These are phyloP conservation scores for Tinea trinotella DNA, from an alignment of 2,888 invertebrate genomes.

Conservation along the genomic window DNA sequence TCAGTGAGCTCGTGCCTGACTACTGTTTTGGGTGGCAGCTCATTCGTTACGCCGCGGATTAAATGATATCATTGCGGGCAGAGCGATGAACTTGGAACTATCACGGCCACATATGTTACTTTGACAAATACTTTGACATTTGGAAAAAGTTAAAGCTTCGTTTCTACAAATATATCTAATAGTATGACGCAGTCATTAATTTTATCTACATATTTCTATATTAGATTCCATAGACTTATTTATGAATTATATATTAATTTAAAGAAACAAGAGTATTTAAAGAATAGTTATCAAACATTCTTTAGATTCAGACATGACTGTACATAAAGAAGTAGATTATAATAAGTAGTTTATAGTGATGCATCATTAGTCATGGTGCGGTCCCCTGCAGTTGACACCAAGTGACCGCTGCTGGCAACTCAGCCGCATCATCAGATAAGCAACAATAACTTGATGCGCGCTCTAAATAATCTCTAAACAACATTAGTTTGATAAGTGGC, in stretches of 20 bases:
- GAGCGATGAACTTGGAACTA: constrained; percentile 5
- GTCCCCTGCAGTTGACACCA: constrained; percentile 1
- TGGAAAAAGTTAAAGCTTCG: too few relatives aligned
- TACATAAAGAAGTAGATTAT: constrained; percentile 22
- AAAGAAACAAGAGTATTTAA: not conserved
- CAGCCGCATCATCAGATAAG: constrained; percentile 60
- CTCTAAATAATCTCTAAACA: constrained; percentile 56
- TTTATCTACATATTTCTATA: too few relatives aligned
- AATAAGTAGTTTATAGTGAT: constrained; percentile 30
- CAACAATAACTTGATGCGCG: constrained; percentile 61
- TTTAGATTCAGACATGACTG: not conserved
- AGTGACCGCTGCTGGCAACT: constrained; percentile 25
- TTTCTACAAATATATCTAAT: too few relatives aligned
- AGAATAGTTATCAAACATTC: not conserved
- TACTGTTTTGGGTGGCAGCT: constrained; percentile 37
- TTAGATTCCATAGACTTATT: too few relatives aligned
- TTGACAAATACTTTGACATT: too few relatives aligned
- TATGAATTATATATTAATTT: too few relatives aligned
- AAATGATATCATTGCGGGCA: constrained; percentile 13
- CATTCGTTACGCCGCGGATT: constrained; percentile 17
- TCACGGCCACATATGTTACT: too few relatives aligned
- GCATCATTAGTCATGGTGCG: constrained; percentile 12
- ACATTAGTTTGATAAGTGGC: constrained; percentile 57
- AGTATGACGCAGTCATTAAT: too few relatives aligned
- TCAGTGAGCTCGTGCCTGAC: constrained; percentile 51